Percentiles rank a stretch among this genome's conserved stretches.
These are phyloP conservation scores for Xylota sylvarum DNA, from an alignment of 2,888 invertebrate species.

Conservation along the genomic window DNA sequence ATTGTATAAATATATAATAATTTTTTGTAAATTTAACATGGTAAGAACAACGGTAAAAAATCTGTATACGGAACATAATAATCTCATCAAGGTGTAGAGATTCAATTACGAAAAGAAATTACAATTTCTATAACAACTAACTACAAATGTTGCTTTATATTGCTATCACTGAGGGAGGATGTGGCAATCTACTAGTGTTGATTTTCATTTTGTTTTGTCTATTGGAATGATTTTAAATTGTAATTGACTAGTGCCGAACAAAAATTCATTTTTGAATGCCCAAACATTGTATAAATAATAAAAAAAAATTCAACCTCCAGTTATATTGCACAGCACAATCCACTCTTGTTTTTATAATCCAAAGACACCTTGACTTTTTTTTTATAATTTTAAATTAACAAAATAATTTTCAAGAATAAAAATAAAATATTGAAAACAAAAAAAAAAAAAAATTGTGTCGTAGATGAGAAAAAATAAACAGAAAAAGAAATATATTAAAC, in stretches of 20 bases:
- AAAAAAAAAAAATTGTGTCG: conserved; percentile 28
- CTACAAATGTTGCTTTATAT: conserved; percentile 46
- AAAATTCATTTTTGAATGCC: background rate
- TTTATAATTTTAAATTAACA: conserved; percentile 16
- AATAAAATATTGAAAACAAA: conserved; percentile 59
- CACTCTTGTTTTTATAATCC: conserved; percentile 15
- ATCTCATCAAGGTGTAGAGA: conserved; percentile 63
- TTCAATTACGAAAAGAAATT: conserved; percentile 39
- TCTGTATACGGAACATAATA: conserved; percentile 64
- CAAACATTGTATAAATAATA: conserved; percentile 6
- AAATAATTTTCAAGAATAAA: conserved; percentile 33
- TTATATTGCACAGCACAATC: conserved; percentile 41
- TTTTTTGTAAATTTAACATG: conserved; percentile 62
- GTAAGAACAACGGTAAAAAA: conserved; percentile 69
- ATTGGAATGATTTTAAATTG: conserved; percentile 46
- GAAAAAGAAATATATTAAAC: conserved; percentile 41
- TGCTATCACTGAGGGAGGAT: conserved; percentile 42
- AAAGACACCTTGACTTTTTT: conserved; percentile 55
- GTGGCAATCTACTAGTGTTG: conserved; percentile 27
- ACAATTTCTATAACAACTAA: conserved; percentile 43
- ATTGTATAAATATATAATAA: conserved; percentile 70
- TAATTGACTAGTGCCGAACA: conserved; percentile 60
- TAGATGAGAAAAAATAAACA: conserved; percentile 19
- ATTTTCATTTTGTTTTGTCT: conserved; percentile 26
- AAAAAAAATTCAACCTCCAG: conserved; percentile 30